Evolutionary conservation across 92 coral and sea anemone species (phyloP), one percentile per base, ranked within the genome.

Genomic region (Epizoanthus illoricatus): DNA sequence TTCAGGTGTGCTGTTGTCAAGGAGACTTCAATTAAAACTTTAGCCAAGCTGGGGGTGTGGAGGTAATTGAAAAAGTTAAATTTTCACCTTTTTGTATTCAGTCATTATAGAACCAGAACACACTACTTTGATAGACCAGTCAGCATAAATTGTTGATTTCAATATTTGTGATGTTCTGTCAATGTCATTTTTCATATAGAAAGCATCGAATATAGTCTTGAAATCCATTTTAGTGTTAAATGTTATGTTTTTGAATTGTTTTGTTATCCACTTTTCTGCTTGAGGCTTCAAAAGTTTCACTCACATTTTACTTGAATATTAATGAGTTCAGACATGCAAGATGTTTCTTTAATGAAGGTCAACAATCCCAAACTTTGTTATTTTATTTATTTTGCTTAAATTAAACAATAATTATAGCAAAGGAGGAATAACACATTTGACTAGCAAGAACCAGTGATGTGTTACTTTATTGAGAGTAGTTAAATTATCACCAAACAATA

Each of bases 261-360:
- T 78, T 78, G 82, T 45, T 28, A 21, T 61, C 61, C 71, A 63
- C 60, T 78, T 78, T 36, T 63, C 43, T 20, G 71, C 43, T 41
- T 21, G 57, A 42, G 71, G 33, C 11, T 78, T 78, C 7, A 63
- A 62, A 78, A 45, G 55, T 78, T 78, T 78, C 57, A 41, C 59
- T 61, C 43, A 11, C 16, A 78, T 78, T 52, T 59, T 49, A 9
- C 66, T 62, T 43, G 59, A 63, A 3, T 78, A 43, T 63, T 78
- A 63, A 78, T 43, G 45, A 78, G 21, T 11, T 45, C 71, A 62
- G 16, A 62, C 71, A 63, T 41, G 39, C 47, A 10, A 64, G 71
- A 63, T 63, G 70, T 62, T 78, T 78, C 60, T 78, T 78, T 63
- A 78, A 78, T 78, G 72, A 78, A 64, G 42, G 82, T 63, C 41